Base-by-base conservation (phyloP, 2,113 vertebrate genomes). In the Anser cygnoides region DNA sequence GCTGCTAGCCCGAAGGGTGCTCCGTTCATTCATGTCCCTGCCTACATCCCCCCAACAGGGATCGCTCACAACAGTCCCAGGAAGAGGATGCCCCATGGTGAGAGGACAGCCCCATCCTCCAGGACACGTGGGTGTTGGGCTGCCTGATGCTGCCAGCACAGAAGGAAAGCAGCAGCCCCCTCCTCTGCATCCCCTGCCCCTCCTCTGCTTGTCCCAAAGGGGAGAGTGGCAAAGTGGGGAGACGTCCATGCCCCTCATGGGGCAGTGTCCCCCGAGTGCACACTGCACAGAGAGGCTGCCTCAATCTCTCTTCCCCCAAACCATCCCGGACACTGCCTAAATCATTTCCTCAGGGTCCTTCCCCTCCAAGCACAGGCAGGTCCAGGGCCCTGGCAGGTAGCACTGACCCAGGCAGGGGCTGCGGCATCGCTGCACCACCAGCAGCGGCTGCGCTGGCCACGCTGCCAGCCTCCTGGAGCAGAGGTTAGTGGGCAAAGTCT, bases 401-500 rank as follows among this genome's bases (percentile, higher is more conserved):
- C 1, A 2, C 61, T 79, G 90, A 33, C 82, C 91, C 44, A 6
- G 11, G 20, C 0, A 0, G 57, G 67, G 87, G 52, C 74, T 7
- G 82, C 65, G 58, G 73, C 8, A 21, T 26, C 72, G 55, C 49
- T 37, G 74, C 78, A 72, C 87, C 62, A 82, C 75, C 91, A 95
- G 95, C 72, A 74, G 2, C 84, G 59, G 21, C 50, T 0, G 63
- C 70, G 84, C 44, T 89, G 39, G 91, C 80, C 87, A 77, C 0
- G 0, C 21, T 4, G 50, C 79, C 29, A 76, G 43, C 68, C 89
- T 46, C 82, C 29, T 4, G 75, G 58, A 88, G 89, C 0, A 0
- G 76, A 66, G 93, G 68, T 89, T 43, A 11, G 63, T 80, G 76
- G 95, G 95, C 91, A 92, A 71, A 3, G 44, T 3, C 84, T 96